phyloP scores from a whole-genome alignment of 2,113 vertebrate genomes.

The Peromyscus maniculatus region DNA sequence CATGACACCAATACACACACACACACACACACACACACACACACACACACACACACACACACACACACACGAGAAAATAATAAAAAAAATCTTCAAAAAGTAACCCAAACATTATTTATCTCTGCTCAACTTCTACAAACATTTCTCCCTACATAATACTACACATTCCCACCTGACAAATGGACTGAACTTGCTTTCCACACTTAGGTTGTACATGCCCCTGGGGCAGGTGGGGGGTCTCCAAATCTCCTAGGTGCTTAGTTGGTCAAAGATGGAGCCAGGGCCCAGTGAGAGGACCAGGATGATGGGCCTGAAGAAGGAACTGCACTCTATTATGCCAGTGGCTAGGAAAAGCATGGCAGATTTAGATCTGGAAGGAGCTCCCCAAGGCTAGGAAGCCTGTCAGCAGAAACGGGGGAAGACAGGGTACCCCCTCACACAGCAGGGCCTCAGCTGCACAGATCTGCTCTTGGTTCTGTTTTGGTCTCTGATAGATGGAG shows the following conservation, averaged over 20 bases:
- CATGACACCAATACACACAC: not conserved
- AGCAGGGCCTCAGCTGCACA: not conserved
- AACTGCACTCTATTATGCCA: not conserved
- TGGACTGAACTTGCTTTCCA: constrained; percentile 73
- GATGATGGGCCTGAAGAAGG: constrained; percentile 31
- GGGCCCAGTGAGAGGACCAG: constrained; percentile 71
- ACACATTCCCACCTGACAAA: constrained; percentile 66
- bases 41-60: not conserved
- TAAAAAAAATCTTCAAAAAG: not conserved
- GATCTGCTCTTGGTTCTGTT: not conserved
- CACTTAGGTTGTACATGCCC: constrained; percentile 1
- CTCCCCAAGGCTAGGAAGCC: not conserved
- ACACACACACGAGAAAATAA: not conserved
- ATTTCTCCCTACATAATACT: constrained; percentile 48
- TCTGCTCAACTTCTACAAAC: not conserved
- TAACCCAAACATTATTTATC: not conserved
- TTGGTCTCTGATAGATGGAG: not conserved
- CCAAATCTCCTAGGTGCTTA: constrained; percentile 49
- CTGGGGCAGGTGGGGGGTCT: constrained; percentile 44
- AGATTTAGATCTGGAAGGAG: constrained; percentile 62
- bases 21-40: not conserved
- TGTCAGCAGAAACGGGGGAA: not conserved
- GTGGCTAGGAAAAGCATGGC: constrained; percentile 57
- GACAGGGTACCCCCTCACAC: no score
- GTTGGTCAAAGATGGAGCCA: constrained; percentile 73